A percentile compares a stretch with the other conserved stretches of the same genome.
Conservation (phyloP, 1,140 invertebrate genomes). For the Vollenhovia emeryi region DNA sequence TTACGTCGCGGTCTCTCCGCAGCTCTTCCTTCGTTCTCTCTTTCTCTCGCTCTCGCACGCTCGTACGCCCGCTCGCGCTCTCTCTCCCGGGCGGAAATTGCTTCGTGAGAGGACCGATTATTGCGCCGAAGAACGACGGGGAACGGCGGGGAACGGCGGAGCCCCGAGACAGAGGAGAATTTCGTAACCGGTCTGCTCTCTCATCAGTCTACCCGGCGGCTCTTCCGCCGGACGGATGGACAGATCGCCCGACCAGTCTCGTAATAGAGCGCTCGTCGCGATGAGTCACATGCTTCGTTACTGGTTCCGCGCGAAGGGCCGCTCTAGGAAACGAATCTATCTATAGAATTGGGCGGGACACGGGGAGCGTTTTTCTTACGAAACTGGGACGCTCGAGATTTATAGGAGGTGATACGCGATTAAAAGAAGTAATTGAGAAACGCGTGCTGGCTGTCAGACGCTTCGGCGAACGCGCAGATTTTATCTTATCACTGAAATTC, state of each 20-base stretch:
- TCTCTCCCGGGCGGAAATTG: constrained; percentile 59
- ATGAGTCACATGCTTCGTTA: constrained; percentile 49
- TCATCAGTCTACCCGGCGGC: constrained; percentile 31
- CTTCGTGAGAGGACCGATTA: constrained; percentile 46
- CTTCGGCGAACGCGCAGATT: background rate
- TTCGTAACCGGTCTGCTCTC: constrained; percentile 34
- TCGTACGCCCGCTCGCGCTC: background rate
- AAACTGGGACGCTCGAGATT: constrained; percentile 13
- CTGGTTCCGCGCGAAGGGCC: background rate
- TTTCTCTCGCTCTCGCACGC: background rate
- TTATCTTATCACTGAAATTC: background rate
- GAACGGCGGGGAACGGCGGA: background rate
- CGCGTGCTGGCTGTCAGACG: background rate
- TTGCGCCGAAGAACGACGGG: constrained; percentile 44
- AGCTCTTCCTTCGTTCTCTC: constrained; percentile 5
- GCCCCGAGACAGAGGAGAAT: constrained; percentile 39
- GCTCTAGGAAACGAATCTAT: constrained; percentile 7
- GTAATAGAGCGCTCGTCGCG: constrained; percentile 34
- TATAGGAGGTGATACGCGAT: background rate
- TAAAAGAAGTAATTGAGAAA: constrained; percentile 11
- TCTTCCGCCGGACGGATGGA: constrained; percentile 35
- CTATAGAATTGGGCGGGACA: background rate
- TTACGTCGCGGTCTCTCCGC: constrained; percentile 65
- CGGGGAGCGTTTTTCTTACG: background rate
- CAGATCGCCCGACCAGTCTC: constrained; percentile 1